Evolutionary conservation across 2,113 vertebrate genomes (phyloP).

Genomic region (Pelecanoides urinatrix): DNA sequence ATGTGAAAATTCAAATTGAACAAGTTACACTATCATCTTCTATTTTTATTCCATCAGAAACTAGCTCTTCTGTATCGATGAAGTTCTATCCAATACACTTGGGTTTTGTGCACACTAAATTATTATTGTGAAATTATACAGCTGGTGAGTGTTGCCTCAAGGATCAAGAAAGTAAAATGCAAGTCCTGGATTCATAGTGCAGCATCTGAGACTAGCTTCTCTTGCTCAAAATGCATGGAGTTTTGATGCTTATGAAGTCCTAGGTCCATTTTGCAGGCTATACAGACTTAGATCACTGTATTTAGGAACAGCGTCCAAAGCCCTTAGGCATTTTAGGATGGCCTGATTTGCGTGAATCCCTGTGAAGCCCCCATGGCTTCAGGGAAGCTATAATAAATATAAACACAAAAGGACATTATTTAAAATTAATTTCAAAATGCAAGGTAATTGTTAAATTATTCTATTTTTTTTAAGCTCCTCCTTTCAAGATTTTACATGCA

Average conservation of each 20-base stretch:
- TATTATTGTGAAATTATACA: not conserved
- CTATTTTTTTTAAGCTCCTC: not conserved
- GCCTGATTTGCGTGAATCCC: not conserved
- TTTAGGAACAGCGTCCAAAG: not conserved
- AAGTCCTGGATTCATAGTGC: not conserved
- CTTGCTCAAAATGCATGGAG: not conserved
- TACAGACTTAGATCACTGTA: not conserved
- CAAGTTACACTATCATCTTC: rapidly evolving
- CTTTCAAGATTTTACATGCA: not conserved
- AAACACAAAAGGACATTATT: not conserved
- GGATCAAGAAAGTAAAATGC: not conserved
- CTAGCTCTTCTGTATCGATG: not conserved
- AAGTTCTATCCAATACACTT: rapidly evolving
- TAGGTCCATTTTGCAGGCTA: not conserved
- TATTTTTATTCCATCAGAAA: not conserved
- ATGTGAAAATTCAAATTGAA: not conserved
- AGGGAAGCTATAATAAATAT: not conserved
- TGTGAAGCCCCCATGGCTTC: not conserved
- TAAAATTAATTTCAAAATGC: not conserved
- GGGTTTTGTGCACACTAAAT: not conserved
- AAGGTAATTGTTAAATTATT: not conserved
- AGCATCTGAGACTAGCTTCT: not conserved
- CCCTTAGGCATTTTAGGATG: rapidly evolving
- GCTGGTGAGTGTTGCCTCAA: not conserved
- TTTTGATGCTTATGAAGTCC: not conserved